Conservation (phyloP, 2,797 vertebrate genomes). For the Vespertilio murinus region DNA sequence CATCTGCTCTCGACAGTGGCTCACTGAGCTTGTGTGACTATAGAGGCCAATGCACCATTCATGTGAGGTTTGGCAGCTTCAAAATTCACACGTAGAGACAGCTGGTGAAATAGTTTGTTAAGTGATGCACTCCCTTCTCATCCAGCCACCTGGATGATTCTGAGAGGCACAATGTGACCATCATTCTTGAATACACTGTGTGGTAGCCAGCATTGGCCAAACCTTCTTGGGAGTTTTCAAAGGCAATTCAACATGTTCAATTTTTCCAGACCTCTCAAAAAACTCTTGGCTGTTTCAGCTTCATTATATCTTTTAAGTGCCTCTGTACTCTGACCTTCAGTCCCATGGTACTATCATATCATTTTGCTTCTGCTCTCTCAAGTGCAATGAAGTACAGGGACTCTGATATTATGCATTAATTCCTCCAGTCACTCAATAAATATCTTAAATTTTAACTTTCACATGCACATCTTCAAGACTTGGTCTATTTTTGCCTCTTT, state of each 20-base stretch:
- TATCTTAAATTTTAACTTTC: slow-evolving; percentile 42
- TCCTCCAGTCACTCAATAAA: slow-evolving; percentile 33
- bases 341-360: background rate
- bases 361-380: background rate
- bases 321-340: slow-evolving; percentile 8
- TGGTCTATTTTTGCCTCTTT: background rate
- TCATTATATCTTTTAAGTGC: background rate
- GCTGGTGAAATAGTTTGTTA: slow-evolving; percentile 39
- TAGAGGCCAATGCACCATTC: background rate
- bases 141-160: slow-evolving; percentile 55
- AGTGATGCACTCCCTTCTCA: background rate
- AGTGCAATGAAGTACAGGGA: background rate
- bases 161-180: background rate
- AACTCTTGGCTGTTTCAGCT: background rate
- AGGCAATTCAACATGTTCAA: background rate
- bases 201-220: background rate
- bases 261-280: background rate
- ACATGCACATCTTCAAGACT: background rate
- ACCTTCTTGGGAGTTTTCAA: background rate
- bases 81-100: background rate
- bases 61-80: background rate
- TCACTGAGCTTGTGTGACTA: background rate
- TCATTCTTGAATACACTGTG: background rate
- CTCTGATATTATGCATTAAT: background rate
- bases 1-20: slow-evolving; percentile 5